Percentiles rank a stretch among this genome's conserved stretches.
Conservation (phyloP, 37 sponge, comb jelly and placozoan genomes). For the Sycon ciliatum region DNA sequence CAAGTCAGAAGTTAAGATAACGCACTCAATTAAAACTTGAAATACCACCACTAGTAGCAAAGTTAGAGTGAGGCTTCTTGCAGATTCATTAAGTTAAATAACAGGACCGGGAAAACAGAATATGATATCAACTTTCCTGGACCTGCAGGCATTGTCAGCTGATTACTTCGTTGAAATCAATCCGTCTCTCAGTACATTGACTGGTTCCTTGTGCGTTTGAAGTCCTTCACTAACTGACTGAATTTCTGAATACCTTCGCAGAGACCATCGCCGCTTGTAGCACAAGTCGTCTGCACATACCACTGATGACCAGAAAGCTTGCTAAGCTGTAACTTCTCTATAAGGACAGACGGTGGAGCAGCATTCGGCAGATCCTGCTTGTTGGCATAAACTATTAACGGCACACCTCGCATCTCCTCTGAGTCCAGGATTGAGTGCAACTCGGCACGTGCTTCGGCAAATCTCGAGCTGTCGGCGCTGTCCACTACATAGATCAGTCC, state of each 20-base stretch:
- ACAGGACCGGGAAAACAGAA: too few species aligned
- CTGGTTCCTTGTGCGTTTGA: too few species aligned
- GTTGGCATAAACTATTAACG: conserved; percentile 74
- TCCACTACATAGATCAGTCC: conserved; percentile 89
- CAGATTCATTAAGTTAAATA: too few species aligned
- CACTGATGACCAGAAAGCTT: conserved; percentile 45
- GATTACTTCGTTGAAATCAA: too few species aligned
- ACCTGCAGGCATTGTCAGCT: too few species aligned
- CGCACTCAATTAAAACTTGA: too few species aligned
- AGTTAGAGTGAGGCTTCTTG: too few species aligned
- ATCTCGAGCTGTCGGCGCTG: conserved; percentile 55
- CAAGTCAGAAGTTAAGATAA: too few species aligned
- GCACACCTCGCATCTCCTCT: conserved; percentile 76
- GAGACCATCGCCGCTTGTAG: conserved; percentile 70
- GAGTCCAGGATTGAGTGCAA: conserved; percentile 62
- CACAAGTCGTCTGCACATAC: conserved; percentile 88
- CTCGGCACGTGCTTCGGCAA: conserved; percentile 65
- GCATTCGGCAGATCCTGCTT: conserved; percentile 81
- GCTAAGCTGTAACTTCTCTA: conserved; percentile 37
- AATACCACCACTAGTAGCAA: too few species aligned
- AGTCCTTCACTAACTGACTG: conserved; percentile 73
- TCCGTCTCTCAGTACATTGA: too few species aligned
- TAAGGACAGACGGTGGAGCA: conserved; percentile 40
- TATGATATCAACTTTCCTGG: too few species aligned
- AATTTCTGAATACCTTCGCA: conserved; percentile 62